These are phyloP conservation scores for Cecidostiba fungosa DNA, from an alignment of 2,888 invertebrate genomes.

Conservation along the genomic window DNA sequence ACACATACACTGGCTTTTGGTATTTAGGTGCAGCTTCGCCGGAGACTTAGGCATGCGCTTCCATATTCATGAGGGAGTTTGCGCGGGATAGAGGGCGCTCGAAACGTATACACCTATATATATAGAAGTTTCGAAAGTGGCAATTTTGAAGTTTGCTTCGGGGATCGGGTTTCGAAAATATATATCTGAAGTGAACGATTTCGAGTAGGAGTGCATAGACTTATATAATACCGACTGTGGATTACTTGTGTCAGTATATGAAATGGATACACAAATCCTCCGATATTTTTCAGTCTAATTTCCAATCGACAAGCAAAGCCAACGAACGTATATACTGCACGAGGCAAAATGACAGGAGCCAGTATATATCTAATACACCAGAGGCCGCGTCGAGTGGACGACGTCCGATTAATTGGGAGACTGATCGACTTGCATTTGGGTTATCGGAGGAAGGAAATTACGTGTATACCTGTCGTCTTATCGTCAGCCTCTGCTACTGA, in stretches of 20 bases:
- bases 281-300: too few species aligned
- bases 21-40: conserved; percentile 28
- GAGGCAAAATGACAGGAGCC: neutral
- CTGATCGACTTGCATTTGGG: conserved; percentile 65
- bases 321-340: too few species aligned
- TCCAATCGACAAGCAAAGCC: conserved; percentile 9
- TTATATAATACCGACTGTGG: neutral
- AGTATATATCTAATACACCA: neutral
- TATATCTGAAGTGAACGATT: neutral
- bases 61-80: conserved; percentile 61
- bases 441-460: conserved; percentile 57
- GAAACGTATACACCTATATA: neutral
- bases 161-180: neutral
- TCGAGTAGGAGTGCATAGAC: neutral
- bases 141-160: conserved; percentile 33
- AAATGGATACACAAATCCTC: too few species aligned
- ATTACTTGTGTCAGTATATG: too few species aligned
- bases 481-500: neutral
- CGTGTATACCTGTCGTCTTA: neutral
- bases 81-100: neutral
- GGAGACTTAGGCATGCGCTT: conserved; percentile 62
- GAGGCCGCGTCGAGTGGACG: neutral
- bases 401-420: conserved; percentile 64
- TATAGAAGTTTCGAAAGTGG: neutral
- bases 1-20: conserved; percentile 22